Base-by-base conservation (phyloP, 2,797 vertebrate genomes). In the Antennarius maculatus region DNA sequence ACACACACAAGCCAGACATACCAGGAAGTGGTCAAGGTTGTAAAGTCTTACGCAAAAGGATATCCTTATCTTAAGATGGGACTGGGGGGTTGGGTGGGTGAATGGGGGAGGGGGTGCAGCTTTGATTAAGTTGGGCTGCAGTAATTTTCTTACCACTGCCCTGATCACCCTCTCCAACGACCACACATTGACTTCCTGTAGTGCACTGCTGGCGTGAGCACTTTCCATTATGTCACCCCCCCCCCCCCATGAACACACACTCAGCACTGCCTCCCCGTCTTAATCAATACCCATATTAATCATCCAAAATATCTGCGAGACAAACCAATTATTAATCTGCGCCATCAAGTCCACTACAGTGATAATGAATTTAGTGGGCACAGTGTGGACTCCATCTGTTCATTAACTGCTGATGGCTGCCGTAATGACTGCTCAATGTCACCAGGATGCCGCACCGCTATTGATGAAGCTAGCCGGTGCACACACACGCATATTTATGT, bases 251-350 rank as follows among this genome's bases (percentile, higher is more conserved):
- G 61, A 55, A 69, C 73, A 50, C 51, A 53, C 62, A 51, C 64
- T 18, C 66, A 49, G 50, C 64, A 45, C 77, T 0, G 0, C 77
- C 76, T 65, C 81, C 77, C 74, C 69, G 76, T 70, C 81, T 71
- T 92, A 92, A 95, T 94, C 94, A 89, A 95, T 95, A 93, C 79
- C 62, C 83, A 84, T 93, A 95, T 95, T 94, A 94, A 95, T 95
- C 93, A 94, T 91, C 88, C 77, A 82, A 90, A 91, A 90, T 92
- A 90, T 91, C 87, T 80, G 77, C 49, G 84, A 93, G 92, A 94
- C 93, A 95, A 94, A 95, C 88, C 92, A 93, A 93, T 94, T 94
- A 94, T 93, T 94, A 94, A 93, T 94, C 90, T 92, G 90, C 89
- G 89, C 89, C 88, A 90, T 92, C 92, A 90, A 92, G 89, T 93